phyloP scores from a whole-genome alignment of 2,797 vertebrate genomes.

The Momotus momota region DNA sequence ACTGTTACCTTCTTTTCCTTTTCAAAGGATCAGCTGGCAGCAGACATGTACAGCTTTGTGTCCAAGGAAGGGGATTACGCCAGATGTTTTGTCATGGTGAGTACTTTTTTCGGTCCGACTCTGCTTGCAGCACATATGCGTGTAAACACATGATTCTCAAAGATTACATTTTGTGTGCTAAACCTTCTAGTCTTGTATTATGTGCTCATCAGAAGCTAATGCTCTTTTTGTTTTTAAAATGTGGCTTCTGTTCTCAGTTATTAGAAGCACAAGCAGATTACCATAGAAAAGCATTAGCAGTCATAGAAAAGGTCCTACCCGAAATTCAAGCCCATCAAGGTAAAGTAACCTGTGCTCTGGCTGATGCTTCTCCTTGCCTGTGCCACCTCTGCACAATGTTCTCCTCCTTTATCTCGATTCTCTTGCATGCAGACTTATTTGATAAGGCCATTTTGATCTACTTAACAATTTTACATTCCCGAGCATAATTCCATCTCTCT shows the following conservation, averaged over 20 bases:
- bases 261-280: constrained; percentile 99
- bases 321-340: constrained; percentile 98
- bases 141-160: neutral
- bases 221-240: constrained; percentile 81
- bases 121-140: neutral
- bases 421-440: constrained; percentile 76
- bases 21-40: constrained; percentile 93
- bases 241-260: constrained; percentile 91
- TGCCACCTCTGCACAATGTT: constrained; percentile 67
- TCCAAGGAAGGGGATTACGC: constrained; percentile 97
- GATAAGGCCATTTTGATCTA: constrained; percentile 51
- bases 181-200: constrained; percentile 72
- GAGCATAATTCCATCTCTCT: constrained; percentile 59
- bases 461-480: constrained; percentile 32
- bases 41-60: constrained; percentile 97
- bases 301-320: constrained; percentile 95
- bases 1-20: neutral
- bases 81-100: constrained; percentile 91
- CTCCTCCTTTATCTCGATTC: constrained; percentile 67
- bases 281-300: constrained; percentile 97
- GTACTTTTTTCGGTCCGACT: constrained; percentile 39
- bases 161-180: constrained; percentile 70
- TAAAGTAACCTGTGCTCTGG: constrained; percentile 80
- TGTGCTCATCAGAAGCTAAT: constrained; percentile 78
- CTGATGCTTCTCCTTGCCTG: constrained; percentile 70